These are phyloP conservation scores for Palythoa caribaeorum DNA, from an alignment of 92 coral and sea anemone genomes.

Conservation along the genomic window DNA sequence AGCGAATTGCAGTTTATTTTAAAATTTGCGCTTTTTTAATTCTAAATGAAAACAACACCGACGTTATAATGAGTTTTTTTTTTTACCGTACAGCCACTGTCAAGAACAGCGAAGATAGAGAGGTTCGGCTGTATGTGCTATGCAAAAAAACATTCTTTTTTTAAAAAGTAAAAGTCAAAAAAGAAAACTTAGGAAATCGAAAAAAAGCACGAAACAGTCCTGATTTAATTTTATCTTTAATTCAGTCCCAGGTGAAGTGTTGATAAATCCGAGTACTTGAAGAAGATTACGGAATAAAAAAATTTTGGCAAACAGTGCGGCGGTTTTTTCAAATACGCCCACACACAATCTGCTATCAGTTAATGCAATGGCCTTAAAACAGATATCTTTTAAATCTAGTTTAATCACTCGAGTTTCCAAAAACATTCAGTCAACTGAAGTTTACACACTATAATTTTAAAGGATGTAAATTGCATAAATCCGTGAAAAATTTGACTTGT, in stretches of 20 bases:
- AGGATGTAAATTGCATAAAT: too few species aligned
- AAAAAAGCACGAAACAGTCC: background rate
- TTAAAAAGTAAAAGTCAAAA: too few species aligned
- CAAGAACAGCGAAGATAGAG: background rate
- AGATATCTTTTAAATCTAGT: background rate
- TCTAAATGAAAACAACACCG: background rate
- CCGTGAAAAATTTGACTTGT: too few species aligned
- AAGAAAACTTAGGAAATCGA: background rate
- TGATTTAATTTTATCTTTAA: background rate
- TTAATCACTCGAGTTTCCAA: background rate
- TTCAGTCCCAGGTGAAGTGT: background rate
- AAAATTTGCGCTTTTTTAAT: background rate
- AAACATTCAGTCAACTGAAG: background rate
- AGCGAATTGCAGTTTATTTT: background rate
- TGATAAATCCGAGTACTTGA: slow-evolving; percentile 1
- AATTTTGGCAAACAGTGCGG: slow-evolving; percentile 1
- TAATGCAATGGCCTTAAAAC: slow-evolving; percentile 9
- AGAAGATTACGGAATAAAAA: background rate
- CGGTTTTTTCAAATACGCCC: slow-evolving; percentile 5
- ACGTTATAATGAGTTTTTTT: background rate
- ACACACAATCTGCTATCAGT: background rate
- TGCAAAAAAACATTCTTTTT: background rate
- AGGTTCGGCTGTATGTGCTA: background rate
- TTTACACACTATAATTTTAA: too few species aligned
- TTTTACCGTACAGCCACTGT: background rate